Evolutionary conservation across 2,888 invertebrate genomes (phyloP), one percentile per base, ranked within the genome.

Genomic region (Helobdella robusta): DNA sequence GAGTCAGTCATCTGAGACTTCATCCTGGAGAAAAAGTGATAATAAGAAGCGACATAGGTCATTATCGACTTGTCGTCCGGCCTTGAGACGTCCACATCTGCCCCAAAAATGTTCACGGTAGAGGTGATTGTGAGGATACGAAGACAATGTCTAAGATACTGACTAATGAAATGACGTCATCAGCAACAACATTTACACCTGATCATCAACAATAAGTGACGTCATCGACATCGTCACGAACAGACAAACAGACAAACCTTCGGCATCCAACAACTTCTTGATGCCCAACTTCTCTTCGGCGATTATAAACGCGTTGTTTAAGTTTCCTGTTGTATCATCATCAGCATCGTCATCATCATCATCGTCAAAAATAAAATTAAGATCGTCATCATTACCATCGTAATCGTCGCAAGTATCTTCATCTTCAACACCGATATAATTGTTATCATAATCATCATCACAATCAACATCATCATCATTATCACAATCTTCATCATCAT

Each of bases 41-140:
- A 98, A 82, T 95, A 97, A 20, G 93, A 92, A 1, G 97, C 95
- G 44, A 98, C 94, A 79, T 98, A 98, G 28, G 97, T 98, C 83
- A 98, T 90, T 77, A 98, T 91, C 36, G 94, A 94, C 81, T 95
- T 97, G 83, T 98, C 98, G 78, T 97, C 97, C 0, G 95, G 95
- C 56, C 91, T 84, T 64, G 84, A 86, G 0, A 89, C 91, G 82
- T 97, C 95, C 71, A 98, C 89, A 80, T 98, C 93, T 87, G 76
- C 2, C n/a, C n/a, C n/a, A n/a, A n/a, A n/a, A n/a, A 52, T 8
- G 25, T 52, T 52, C 8, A 52, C 6, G 23, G 8, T 52, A 52
- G 52, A 15, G 15, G 20, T 40, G 44, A 15, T 15, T 40, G 44
- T 15, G 44, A 40, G n/a, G 44, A 40, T 15, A 40, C 15, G n/a